phyloP scores from a whole-genome alignment of 2,888 invertebrate species.

The Nineta flava region DNA sequence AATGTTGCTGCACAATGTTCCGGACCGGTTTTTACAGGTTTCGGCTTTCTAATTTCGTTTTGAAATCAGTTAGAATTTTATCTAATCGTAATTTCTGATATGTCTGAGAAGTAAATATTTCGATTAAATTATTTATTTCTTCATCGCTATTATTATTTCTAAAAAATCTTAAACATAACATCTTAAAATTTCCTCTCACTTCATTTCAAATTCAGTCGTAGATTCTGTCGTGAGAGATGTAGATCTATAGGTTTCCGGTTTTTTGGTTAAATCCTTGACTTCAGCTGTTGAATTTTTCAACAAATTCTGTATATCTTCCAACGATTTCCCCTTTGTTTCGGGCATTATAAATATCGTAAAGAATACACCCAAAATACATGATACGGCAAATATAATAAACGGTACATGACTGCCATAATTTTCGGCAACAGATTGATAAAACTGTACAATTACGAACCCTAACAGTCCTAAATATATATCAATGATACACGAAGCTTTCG shows the following conservation, averaged over 20 bases:
- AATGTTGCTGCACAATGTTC: no score
- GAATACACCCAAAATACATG: conserved; percentile 22
- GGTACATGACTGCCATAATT: conserved; percentile 23
- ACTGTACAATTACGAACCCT: conserved; percentile 26
- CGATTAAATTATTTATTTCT: no score
- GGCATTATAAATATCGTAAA: conserved; percentile 24
- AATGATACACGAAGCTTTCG: conserved; percentile 24
- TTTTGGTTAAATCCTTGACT: conserved; percentile 1
- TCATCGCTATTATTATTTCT: no score
- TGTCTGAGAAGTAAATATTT: no score
- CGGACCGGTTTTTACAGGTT: no score
- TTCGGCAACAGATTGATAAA: conserved; percentile 26
- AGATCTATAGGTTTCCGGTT: conserved; percentile 2
- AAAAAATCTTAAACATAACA: no score
- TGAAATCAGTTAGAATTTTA: no score
- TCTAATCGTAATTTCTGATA: no score
- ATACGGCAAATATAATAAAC: conserved; percentile 23
- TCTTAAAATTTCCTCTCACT: no score
- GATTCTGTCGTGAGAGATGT: no score
- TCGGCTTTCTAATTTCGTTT: no score
- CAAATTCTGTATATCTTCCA: conserved; percentile 27
- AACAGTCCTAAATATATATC: conserved; percentile 24
- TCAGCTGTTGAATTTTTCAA: conserved; percentile 15
- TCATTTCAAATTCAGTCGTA: no score
- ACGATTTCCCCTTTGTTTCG: conserved; percentile 28